Evolutionary conservation across 37 sponge, comb jelly and placozoan species (phyloP).

Genomic region (Haliclona indistincta): DNA sequence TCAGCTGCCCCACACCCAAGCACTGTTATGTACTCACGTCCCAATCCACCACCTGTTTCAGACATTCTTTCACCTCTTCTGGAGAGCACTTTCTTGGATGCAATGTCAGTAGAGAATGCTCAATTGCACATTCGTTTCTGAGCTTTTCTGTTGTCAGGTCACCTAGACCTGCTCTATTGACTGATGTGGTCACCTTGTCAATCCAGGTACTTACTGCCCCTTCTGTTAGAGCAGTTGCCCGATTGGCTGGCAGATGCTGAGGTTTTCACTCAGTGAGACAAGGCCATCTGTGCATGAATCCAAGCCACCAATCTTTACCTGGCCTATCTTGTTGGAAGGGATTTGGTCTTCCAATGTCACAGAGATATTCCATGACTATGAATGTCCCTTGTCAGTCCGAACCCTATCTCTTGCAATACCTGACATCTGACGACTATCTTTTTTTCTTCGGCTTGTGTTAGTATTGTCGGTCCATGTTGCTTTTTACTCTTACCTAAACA

Average conservation of each 20-base stretch:
- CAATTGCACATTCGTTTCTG: conserved; percentile 38
- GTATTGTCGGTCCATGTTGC: conserved; percentile 37
- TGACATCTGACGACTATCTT: conserved; percentile 49
- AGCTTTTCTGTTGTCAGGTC: conserved; percentile 12
- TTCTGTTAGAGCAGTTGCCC: conserved; percentile 17
- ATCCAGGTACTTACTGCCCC: conserved; percentile 23
- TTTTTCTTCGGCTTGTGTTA: conserved; percentile 39
- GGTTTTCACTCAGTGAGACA: conserved; percentile 16
- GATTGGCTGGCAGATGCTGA: conserved; percentile 14
- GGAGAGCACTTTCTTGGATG: conserved; percentile 18
- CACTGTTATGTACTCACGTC: conserved; percentile 45
- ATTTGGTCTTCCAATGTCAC: conserved; percentile 26
- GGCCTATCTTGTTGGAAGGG: conserved; percentile 36
- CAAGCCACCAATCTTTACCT: conserved; percentile 53
- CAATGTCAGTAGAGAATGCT: conserved; percentile 46
- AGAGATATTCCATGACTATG: conserved; percentile 41
- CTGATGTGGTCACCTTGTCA: not conserved
- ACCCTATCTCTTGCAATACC: conserved; percentile 43
- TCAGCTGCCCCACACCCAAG: conserved; percentile 34
- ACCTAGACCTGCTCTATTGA: not conserved
- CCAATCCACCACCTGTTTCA: conserved; percentile 48
- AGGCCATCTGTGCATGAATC: conserved; percentile 39
- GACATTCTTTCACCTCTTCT: conserved; percentile 44
- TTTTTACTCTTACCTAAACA: not conserved
- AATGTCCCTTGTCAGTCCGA: conserved; percentile 36